Evolutionary conservation across 2,113 vertebrate species (phyloP), one percentile per base, ranked within the genome.

Genomic region (Ibidorhyncha struthersii): DNA sequence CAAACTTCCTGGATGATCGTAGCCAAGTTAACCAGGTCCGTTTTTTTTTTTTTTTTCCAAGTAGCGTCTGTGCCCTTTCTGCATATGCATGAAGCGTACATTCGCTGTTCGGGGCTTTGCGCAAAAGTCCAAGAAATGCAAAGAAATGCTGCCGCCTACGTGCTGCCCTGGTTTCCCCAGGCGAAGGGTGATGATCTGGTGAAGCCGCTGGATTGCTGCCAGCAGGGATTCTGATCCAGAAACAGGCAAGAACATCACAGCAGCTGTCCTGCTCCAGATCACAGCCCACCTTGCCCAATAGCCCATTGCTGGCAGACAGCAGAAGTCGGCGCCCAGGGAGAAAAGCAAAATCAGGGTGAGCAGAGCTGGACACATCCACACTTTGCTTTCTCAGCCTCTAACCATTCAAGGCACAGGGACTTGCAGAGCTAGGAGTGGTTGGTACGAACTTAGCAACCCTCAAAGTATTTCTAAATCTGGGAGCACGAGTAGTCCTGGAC

Each of bases 381-480:
- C 27, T 55, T n/a, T 32, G 12, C 56, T n/a, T 71, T 85, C 63
- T 50, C 58, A 50, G 56, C 32, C 63, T 89, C 45, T 71, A 43
- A 74, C 62, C 34, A 55, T 21, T 34, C 40, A 49, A 71, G 69
- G 52, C 1, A 0, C 3, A 1, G 63, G 49, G 69, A 66, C 62
- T 84, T 93, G 38, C 66, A 72, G 81, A 85, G 53, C 14, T 90
- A 77, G 95, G 95, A 90, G 87, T 86, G 62, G 74, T 72, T 91
- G 1, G 0, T 80, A 45, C 66, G 82, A 93, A 88, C 62, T 88
- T 71, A 94, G 58, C 23, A 80, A 90, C 25, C 29, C 85, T 86
- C 85, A 80, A 80, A 93, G 74, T 55, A 71, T 91, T 96, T 94
- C 81, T 90, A 95, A 93, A 91, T 82, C 79, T 86, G 55, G 26